These are phyloP conservation scores for Incurvaria masculella DNA, from an alignment of 2,888 invertebrate species.

Conservation along the genomic window DNA sequence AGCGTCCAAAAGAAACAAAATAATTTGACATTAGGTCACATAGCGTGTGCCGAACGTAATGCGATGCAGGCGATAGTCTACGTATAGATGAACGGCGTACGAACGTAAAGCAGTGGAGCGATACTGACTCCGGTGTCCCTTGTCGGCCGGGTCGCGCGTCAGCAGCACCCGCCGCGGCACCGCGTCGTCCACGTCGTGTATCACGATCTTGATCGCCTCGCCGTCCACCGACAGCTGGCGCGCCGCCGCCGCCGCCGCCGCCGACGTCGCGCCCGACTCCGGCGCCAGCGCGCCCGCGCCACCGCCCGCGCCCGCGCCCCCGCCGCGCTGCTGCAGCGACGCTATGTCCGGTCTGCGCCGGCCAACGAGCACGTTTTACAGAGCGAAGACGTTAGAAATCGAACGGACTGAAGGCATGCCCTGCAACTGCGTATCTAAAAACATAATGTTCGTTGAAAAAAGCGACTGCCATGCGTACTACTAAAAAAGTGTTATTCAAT, in stretches of 20 bases:
- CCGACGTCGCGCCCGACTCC: conserved; percentile 40
- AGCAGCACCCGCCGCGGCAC: conserved; percentile 72
- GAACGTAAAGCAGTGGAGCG: conserved; percentile 3
- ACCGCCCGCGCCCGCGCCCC: conserved; percentile 34
- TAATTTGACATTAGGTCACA: too few relatives aligned
- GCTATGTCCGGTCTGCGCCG: conserved; percentile 69
- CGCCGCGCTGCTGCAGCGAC: conserved; percentile 54
- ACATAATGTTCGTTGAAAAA: too few relatives aligned
- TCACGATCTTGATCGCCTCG: conserved; percentile 89
- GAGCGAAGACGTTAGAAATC: too few relatives aligned
- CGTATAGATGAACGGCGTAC: not conserved
- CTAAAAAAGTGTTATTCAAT: too few relatives aligned
- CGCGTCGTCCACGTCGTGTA: conserved; percentile 85
- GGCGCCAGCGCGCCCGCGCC: conserved; percentile 34
- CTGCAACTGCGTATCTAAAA: too few relatives aligned
- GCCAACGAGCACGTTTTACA: too few relatives aligned
- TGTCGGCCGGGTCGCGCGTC: conserved; percentile 76
- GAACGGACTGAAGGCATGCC: too few relatives aligned
- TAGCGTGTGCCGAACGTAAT: too few relatives aligned
- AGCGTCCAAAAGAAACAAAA: too few relatives aligned
- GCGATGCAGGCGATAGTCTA: too few relatives aligned
- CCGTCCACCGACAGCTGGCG: conserved; percentile 87
- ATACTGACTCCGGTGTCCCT: conserved; percentile 80
- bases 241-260: conserved; percentile 61
- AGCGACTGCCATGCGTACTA: too few relatives aligned